Base-by-base conservation (phyloP, 2,797 vertebrate genomes). In the Decapterus maruadsi region DNA sequence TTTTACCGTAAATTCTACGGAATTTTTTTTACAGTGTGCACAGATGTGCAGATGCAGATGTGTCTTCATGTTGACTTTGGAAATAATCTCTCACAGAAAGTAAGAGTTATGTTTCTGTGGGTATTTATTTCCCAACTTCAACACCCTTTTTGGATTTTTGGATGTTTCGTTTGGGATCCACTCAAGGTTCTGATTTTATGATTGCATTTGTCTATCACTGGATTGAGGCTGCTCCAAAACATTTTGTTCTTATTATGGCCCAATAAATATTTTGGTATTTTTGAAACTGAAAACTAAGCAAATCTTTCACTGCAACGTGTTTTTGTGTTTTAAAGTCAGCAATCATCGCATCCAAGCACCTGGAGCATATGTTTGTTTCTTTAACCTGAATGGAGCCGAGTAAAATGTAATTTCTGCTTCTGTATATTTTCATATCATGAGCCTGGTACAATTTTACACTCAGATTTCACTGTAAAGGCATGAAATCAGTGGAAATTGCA, bases 401-500 rank as follows among this genome's bases (percentile, higher is more conserved):
- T 64, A 38, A 75, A 76, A 65, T 70, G 26, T 22, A 55, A 51
- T 80, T 63, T 81, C 58, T 77, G 29, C 68, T 36, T 72, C 72
- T 75, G 60, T 65, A 53, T 67, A 59, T 81, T 82, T 74, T 89
- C 55, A 75, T 76, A 89, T 85, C 77, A 34, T 19, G 55, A 87
- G 63, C 46, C 68, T 53, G 48, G 65, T 26, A 55, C 77, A 55
- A 58, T 89, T 78, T 88, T 75, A 82, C 72, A 82, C 55, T 74
- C 50, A 42, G 58, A 76, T 83, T 87, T 83, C 45, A 82, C 51
- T 19, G 46, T 66, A 51, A 81, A 80, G 36, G 83, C 80, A 56
- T 80, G 77, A 89, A 88, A 91, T 88, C 74, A 53, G 69, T 67
- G 73, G 51, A 85, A 88, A 87, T 81, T 83, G 67, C 64, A 82